Evolutionary conservation across 1,140 invertebrate genomes (phyloP), one percentile per base, ranked within the genome.

Genomic region (Periplaneta americana): DNA sequence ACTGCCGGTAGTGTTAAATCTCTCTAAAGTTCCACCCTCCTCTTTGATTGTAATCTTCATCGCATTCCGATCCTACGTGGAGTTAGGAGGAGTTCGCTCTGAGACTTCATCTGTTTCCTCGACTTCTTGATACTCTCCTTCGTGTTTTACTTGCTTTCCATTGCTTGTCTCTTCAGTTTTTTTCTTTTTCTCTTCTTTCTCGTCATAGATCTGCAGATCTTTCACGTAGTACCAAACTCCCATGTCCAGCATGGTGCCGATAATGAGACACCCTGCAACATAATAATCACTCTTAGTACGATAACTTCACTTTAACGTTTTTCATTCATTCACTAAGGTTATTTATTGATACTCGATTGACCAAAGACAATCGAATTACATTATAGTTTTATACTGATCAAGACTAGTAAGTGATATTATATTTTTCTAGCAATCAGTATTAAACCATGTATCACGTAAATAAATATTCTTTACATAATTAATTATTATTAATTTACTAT

Each of bases 161-260:
- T 76, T 28, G 13, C 31, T 15, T 76, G 33, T 15, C 75, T 28
- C 31, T 34, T 92, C n/a, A n/a, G n/a, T n/a, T n/a, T n/a, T n/a
- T n/a, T n/a, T n/a, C n/a, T n/a, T n/a, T n/a, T n/a, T n/a, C 89
- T 57, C 39, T 31, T 90, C 87, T 83, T 92, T 92, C 84, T 93
- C 92, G 84, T 94, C 92, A 85, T 93, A 94, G 84, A 94, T 92
- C 86, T 93, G 92, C 13, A 94, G 88, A 83, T 93, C 90, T 86
- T 93, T 93, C 0, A 93, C 91, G 83, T 90, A 92, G 86, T 91
- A 93, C 92, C 93, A 94, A 0, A 94, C 92, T 33, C 90, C 91
- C 34, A 90, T 84, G 83, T 94, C 93, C 83, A 93, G 93, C 11
- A 93, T 15, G 11, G 91, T 91, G 4, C 93, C 93, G 81, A 94